A percentile compares a stretch with the other conserved stretches of the same genome.
phyloP scores from a whole-genome alignment of 2,113 vertebrate genomes.

The Zapornia atra region DNA sequence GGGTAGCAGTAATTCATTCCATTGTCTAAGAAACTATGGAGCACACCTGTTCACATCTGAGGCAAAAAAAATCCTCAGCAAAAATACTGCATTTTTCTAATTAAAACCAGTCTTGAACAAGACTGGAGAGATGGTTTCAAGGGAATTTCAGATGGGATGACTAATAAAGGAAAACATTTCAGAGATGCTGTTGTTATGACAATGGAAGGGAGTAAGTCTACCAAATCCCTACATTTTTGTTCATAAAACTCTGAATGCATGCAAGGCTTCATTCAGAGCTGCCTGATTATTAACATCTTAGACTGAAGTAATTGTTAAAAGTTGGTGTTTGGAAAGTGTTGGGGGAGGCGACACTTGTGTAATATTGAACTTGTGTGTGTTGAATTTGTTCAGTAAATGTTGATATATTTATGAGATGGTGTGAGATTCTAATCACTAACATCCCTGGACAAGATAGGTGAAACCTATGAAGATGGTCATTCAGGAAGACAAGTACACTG shows the following conservation, averaged over 20 bases:
- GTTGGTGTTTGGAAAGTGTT: background rate
- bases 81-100: background rate
- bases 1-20: background rate
- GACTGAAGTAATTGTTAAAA: background rate
- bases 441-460: background rate
- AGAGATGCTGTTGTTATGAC: background rate
- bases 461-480: background rate
- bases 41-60: background rate
- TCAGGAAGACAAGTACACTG: background rate
- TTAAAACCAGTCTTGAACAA: background rate
- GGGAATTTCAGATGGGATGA: background rate
- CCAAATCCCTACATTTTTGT: background rate
- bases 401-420: background rate
- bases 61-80: background rate
- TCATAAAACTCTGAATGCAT: background rate
- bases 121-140: background rate
- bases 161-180: background rate
- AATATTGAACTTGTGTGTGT: background rate
- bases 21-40: background rate
- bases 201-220: background rate
- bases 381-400: background rate
- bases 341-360: background rate
- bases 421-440: background rate
- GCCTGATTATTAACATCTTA: background rate
- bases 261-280: background rate